Conservation (phyloP, 2,797 vertebrate genomes). For the Threskiornis aethiopicus region DNA sequence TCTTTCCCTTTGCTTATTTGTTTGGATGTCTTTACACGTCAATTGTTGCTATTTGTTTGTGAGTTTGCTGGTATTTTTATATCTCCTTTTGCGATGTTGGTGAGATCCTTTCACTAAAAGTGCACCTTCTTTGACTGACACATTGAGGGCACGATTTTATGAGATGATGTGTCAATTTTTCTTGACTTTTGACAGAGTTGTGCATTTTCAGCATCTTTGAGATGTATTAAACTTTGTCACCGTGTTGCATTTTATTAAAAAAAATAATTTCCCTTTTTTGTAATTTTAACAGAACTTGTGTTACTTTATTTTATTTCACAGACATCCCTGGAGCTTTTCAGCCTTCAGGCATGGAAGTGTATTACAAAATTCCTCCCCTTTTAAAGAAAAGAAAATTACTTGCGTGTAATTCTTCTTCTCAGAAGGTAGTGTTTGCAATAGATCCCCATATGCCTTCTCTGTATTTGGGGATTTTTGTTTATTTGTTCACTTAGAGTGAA, state of each 20-base stretch:
- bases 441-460: neutral
- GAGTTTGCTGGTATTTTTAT: neutral
- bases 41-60: neutral
- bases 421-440: conserved; percentile 23
- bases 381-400: conserved; percentile 53
- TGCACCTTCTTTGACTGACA: neutral
- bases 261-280: neutral
- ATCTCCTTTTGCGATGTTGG: neutral
- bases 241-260: neutral
- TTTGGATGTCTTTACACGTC: neutral
- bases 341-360: conserved; percentile 37
- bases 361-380: conserved; percentile 42
- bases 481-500: neutral
- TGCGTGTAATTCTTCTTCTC: conserved; percentile 41
- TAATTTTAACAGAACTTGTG: conserved; percentile 13
- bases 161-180: neutral
- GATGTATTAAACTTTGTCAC: neutral
- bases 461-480: neutral
- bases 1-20: conserved; percentile 12
- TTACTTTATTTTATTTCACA: conserved; percentile 54
- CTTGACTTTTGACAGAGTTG: neutral
- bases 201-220: neutral
- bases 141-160: neutral
- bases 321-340: conserved; percentile 45
- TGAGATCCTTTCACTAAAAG: neutral